Evolutionary conservation across 2,113 vertebrate species (phyloP).

Genomic region (Miniopterus natalensis): DNA sequence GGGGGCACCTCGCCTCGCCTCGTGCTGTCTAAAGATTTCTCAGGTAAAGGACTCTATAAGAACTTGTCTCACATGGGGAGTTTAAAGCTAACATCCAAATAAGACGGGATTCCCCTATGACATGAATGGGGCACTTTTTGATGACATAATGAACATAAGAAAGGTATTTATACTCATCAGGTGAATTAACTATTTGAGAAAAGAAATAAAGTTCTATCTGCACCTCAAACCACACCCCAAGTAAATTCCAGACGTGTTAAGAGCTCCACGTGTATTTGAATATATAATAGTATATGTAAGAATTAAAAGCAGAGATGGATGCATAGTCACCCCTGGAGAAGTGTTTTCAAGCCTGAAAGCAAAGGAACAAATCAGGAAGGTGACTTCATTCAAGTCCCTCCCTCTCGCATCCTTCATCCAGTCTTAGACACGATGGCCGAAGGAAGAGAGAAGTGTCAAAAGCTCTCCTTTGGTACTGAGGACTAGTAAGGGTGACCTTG

Average conservation of each 20-base stretch:
- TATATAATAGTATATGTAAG: not conserved
- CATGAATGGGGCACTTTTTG: not conserved
- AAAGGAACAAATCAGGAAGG: not conserved
- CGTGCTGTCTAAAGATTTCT: not conserved
- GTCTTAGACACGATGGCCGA: not conserved
- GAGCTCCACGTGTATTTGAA: not conserved
- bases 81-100: not conserved
- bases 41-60: not conserved
- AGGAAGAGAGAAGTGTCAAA: not conserved
- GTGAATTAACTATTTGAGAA: not conserved
- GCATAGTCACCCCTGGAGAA: not conserved
- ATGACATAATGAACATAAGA: not conserved
- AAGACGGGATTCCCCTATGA: not conserved
- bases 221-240: not conserved
- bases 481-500: rapidly evolving
- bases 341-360: not conserved
- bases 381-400: not conserved
- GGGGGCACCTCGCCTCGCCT: not conserved
- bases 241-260: not conserved
- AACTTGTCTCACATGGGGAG: not conserved
- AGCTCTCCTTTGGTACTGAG: not conserved
- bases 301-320: not conserved
- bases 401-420: not conserved
- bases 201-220: not conserved
- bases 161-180: not conserved